phyloP scores from a whole-genome alignment of 2,113 vertebrate species.

The Australoheros scitulus region DNA sequence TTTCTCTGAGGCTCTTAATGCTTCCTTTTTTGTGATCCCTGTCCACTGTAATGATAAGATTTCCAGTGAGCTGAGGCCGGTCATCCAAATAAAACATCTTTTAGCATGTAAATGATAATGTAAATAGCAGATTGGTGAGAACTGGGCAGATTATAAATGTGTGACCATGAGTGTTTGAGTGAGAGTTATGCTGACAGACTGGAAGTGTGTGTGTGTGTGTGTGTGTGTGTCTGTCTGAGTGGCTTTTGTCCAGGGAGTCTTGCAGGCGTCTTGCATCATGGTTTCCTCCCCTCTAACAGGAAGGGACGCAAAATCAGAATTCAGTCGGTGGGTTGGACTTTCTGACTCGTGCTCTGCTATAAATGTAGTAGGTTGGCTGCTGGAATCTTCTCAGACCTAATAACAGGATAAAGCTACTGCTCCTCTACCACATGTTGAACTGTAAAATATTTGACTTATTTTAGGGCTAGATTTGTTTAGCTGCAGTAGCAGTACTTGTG shows the following conservation, averaged over 20 bases:
- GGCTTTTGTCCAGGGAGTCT: slow-evolving; percentile 70
- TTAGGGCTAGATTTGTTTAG: neutral
- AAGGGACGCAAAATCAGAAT: slow-evolving; percentile 51
- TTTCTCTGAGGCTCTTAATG: neutral
- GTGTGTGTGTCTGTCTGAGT: slow-evolving; percentile 1
- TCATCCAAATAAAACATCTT: slow-evolving; percentile 29
- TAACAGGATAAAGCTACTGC: slow-evolving; percentile 42
- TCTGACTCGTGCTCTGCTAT: slow-evolving; percentile 19
- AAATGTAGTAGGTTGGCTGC: slow-evolving; percentile 49
- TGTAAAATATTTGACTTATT: slow-evolving; percentile 11
- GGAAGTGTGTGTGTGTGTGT: neutral
- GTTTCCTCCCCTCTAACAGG: slow-evolving; percentile 57
- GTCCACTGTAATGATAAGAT: slow-evolving; percentile 1
- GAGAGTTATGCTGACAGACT: slow-evolving; percentile 6
- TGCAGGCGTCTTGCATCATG: slow-evolving; percentile 80
- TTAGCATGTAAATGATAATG: slow-evolving; percentile 18
- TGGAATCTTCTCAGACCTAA: slow-evolving; percentile 38
- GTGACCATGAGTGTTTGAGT: slow-evolving; percentile 8
- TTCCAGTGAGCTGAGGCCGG: slow-evolving; percentile 20
- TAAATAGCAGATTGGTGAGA: slow-evolving; percentile 29
- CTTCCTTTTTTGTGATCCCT: neutral
- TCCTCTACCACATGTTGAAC: slow-evolving; percentile 7
- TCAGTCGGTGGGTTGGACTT: slow-evolving; percentile 48
- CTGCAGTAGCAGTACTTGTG: neutral
- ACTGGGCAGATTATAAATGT: slow-evolving; percentile 22